Evolutionary conservation across 2,888 invertebrate genomes (phyloP).

Genomic region (Oegoconia quadripuncta): DNA sequence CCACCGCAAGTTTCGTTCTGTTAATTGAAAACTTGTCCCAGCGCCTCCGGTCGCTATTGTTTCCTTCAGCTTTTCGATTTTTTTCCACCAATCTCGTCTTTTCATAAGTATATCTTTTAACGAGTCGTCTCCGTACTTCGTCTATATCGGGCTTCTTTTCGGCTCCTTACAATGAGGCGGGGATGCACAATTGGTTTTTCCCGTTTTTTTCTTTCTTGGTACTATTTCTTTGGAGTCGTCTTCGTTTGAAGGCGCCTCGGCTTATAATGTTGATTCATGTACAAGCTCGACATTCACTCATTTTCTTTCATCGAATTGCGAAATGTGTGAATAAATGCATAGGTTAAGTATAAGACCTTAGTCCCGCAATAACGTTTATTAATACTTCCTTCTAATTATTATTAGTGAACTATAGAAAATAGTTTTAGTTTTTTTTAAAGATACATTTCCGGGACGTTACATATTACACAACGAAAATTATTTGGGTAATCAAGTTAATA

Average conservation of each 20-base stretch:
- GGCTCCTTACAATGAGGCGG: conserved; percentile 40
- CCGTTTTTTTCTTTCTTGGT: conserved; percentile 33
- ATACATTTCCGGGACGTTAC: too few species aligned
- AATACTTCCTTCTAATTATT: too few species aligned
- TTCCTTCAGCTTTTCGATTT: conserved; percentile 43
- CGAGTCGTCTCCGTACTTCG: conserved; percentile 41
- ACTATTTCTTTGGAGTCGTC: conserved; percentile 30
- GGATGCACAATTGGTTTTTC: conserved; percentile 48
- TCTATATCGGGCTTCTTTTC: conserved; percentile 45
- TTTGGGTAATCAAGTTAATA: background rate
- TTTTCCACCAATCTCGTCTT: conserved; percentile 38
- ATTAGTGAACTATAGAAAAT: too few species aligned
- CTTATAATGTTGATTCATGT: conserved; percentile 26
- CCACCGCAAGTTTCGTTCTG: conserved; percentile 37
- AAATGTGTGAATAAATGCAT: background rate
- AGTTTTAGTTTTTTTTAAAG: background rate
- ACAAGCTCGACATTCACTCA: conserved; percentile 11
- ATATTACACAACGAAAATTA: too few species aligned
- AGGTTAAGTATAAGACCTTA: too few species aligned
- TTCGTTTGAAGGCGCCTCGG: conserved; percentile 29
- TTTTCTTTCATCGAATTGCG: conserved; percentile 7
- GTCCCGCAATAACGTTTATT: too few species aligned
- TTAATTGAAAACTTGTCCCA: conserved; percentile 50
- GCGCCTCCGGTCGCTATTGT: conserved; percentile 45
- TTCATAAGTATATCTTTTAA: conserved; percentile 51